Evolutionary conservation across 1,140 invertebrate species (phyloP).

Genomic region (Neotoxoptera formosana): DNA sequence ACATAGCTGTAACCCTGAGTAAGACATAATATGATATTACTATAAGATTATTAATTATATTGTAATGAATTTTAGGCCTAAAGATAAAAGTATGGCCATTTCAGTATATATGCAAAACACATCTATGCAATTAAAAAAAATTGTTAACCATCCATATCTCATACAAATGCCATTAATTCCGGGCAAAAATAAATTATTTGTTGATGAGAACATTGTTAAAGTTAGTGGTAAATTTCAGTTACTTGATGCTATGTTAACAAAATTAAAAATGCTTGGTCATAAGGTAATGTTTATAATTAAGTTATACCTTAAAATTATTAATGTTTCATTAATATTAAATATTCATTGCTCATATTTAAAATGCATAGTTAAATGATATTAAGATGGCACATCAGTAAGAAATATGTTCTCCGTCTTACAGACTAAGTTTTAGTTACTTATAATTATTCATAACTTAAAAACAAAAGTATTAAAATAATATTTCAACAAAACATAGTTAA

Average conservation of each 20-base stretch:
- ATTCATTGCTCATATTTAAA: neutral
- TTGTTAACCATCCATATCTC: slow-evolving; percentile 80
- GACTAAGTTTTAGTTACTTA: neutral
- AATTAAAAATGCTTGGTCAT: slow-evolving; percentile 70
- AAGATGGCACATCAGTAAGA: neutral
- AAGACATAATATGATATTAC: neutral
- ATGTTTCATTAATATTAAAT: neutral
- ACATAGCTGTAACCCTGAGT: neutral
- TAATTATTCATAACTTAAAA: no score
- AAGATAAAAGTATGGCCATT: slow-evolving; percentile 57
- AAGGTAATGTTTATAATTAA: slow-evolving; percentile 66
- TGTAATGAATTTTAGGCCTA: neutral
- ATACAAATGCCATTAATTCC: slow-evolving; percentile 68
- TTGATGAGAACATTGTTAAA: slow-evolving; percentile 70
- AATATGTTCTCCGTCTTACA: neutral
- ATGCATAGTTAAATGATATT: neutral
- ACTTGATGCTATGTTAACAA: slow-evolving; percentile 72
- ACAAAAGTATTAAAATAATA: neutral
- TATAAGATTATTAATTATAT: neutral
- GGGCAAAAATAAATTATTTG: slow-evolving; percentile 62
- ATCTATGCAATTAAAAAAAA: slow-evolving; percentile 71
- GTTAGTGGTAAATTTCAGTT: slow-evolving; percentile 75
- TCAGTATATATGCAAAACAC: slow-evolving; percentile 61
- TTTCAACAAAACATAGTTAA: no score
- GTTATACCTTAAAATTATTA: neutral